Percentiles rank a stretch among this genome's conserved stretches.
Evolutionary conservation across 2,888 invertebrate genomes (phyloP).

Genomic region (Brassicogethes aeneus): DNA sequence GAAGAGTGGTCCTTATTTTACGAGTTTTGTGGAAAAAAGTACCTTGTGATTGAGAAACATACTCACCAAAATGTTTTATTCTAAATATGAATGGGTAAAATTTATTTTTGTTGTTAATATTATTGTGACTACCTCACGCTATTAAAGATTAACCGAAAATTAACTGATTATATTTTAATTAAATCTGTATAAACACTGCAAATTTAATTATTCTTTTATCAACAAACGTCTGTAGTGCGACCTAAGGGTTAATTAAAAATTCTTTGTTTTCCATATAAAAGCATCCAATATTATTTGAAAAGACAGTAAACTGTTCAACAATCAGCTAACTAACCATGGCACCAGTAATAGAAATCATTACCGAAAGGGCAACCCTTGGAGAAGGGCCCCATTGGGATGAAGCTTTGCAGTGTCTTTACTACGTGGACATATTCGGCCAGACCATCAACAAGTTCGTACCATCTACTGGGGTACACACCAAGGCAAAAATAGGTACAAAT

Average conservation of each 20-base stretch:
- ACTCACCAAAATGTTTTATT: no score
- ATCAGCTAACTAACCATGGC: slow-evolving; percentile 32
- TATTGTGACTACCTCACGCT: no score
- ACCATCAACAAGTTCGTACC: slow-evolving; percentile 47
- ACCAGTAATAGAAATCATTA: slow-evolving; percentile 40
- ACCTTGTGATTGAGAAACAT: no score
- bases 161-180: no score
- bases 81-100: no score
- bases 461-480: slow-evolving; percentile 41
- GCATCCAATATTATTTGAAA: slow-evolving; percentile 1
- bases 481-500: slow-evolving; percentile 46
- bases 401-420: slow-evolving; percentile 51
- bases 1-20: no score
- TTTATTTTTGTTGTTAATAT: no score
- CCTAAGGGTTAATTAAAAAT: neutral
- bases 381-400: slow-evolving; percentile 68
- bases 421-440: slow-evolving; percentile 54
- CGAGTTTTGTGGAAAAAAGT: no score
- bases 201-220: no score
- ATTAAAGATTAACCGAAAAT: no score
- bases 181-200: no score
- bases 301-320: no score
- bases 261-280: neutral
- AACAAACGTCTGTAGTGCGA: neutral
- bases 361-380: slow-evolving; percentile 48